These are phyloP conservation scores for Sebastes steindachneri DNA, from an alignment of 2,797 vertebrate genomes.

Conservation along the genomic window DNA sequence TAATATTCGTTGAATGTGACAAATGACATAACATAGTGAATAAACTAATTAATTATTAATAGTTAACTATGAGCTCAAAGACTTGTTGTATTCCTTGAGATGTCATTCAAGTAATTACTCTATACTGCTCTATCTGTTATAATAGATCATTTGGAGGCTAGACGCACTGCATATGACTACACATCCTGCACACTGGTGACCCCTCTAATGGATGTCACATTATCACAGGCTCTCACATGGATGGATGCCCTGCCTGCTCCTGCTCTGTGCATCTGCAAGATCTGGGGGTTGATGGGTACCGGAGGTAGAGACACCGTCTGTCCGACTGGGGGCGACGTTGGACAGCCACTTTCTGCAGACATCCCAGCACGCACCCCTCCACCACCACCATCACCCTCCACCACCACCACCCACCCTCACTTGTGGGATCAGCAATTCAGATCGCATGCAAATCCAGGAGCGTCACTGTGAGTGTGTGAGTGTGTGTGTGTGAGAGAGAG, in stretches of 20 bases:
- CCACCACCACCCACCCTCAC: constrained; percentile 42
- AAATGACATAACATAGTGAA: background rate
- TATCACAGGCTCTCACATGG: background rate
- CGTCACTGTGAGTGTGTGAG: constrained; percentile 67
- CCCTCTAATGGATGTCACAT: background rate
- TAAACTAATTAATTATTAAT: background rate
- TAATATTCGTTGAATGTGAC: background rate
- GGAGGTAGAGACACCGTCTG: constrained; percentile 59
- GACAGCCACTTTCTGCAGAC: constrained; percentile 65
- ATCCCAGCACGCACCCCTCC: constrained; percentile 23
- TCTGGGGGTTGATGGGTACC: background rate
- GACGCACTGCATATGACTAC: background rate
- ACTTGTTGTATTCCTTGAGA: background rate
- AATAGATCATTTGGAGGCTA: background rate
- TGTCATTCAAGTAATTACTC: background rate
- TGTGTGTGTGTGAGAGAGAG: constrained; percentile 10
- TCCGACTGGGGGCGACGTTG: constrained; percentile 88
- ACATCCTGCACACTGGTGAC: background rate
- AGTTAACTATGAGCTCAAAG: background rate
- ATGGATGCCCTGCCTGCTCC: background rate
- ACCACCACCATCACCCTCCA: too few relatives aligned
- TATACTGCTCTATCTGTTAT: background rate
- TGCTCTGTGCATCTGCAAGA: background rate
- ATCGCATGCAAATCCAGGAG: constrained; percentile 86
- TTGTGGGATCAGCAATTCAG: constrained; percentile 90